Evolutionary conservation across 92 coral and sea anemone genomes (phyloP).

Genomic region (Zoanthus sociatus): DNA sequence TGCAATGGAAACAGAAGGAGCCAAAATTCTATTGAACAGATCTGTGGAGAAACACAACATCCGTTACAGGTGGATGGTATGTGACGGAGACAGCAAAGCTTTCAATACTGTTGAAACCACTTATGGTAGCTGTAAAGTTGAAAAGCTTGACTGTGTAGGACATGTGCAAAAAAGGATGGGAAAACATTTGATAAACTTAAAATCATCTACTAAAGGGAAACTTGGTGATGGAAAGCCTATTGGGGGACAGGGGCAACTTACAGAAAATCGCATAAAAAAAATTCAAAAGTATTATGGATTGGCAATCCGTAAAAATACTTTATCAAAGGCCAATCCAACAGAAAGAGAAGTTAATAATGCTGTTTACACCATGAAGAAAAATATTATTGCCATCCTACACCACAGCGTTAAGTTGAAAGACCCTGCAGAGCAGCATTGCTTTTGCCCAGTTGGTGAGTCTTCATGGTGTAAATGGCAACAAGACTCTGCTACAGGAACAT

Average conservation of each 20-base stretch:
- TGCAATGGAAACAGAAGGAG: constrained; percentile 74
- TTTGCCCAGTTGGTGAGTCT: too few species aligned
- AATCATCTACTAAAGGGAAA: constrained; percentile 58
- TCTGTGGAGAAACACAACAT: constrained; percentile 60
- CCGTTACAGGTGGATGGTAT: constrained; percentile 63
- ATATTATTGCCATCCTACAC: too few species aligned
- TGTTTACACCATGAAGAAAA: too few species aligned
- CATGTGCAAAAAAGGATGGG: constrained; percentile 71
- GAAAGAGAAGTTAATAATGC: constrained; percentile 10
- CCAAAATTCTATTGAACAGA: constrained; percentile 63
- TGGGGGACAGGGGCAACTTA: constrained; percentile 63
- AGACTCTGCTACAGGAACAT: background rate
- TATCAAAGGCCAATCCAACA: constrained; percentile 54
- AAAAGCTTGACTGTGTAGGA: constrained; percentile 65
- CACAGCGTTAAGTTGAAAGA: too few species aligned
- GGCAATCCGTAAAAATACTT: constrained; percentile 64
- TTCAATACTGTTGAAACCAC: constrained; percentile 55
- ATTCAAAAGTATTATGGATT: background rate
- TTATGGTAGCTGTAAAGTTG: constrained; percentile 51
- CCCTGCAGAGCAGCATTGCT: too few species aligned
- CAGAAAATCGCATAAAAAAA: constrained; percentile 53
- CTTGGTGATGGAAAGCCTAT: constrained; percentile 59
- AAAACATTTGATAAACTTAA: constrained; percentile 59
- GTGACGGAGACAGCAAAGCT: constrained; percentile 66
- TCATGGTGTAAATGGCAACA: background rate